Percentiles rank a stretch among this genome's conserved stretches.
Evolutionary conservation across 2,888 invertebrate genomes (phyloP).

Genomic region (Trachelus troglodyta): DNA sequence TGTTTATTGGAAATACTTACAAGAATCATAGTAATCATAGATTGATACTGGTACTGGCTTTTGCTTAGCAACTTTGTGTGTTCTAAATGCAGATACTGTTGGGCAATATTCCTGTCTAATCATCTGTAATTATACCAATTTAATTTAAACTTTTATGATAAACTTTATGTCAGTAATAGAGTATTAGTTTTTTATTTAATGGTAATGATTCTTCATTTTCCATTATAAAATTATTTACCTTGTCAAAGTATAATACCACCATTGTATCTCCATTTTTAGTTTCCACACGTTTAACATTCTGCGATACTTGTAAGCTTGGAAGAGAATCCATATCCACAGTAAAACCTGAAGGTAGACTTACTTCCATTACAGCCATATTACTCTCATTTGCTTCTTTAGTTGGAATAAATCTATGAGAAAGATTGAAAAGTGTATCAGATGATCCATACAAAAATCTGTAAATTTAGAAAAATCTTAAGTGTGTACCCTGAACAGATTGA

Average conservation of each 20-base stretch:
- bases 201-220: neutral
- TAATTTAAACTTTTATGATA: neutral
- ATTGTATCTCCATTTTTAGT: constrained; percentile 75
- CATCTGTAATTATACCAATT: constrained; percentile 59
- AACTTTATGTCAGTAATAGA: neutral
- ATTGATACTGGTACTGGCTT: constrained; percentile 87
- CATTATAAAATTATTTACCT: constrained; percentile 64
- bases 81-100: constrained; percentile 84
- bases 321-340: constrained; percentile 82
- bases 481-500: constrained; percentile 82
- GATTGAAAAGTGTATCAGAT: constrained; percentile 31
- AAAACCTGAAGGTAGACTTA: constrained; percentile 91
- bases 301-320: constrained; percentile 71
- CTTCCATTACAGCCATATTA: constrained; percentile 92
- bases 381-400: constrained; percentile 77
- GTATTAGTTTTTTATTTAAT: neutral
- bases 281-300: constrained; percentile 76
- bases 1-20: constrained; percentile 69
- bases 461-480: constrained; percentile 5
- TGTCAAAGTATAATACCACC: constrained; percentile 80
- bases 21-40: constrained; percentile 92
- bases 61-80: constrained; percentile 86
- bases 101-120: constrained; percentile 78
- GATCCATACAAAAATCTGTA: constrained; percentile 2
- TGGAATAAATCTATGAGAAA: constrained; percentile 72